Evolutionary conservation across 2,113 vertebrate species (phyloP).

Genomic region (Ciconia stormi): DNA sequence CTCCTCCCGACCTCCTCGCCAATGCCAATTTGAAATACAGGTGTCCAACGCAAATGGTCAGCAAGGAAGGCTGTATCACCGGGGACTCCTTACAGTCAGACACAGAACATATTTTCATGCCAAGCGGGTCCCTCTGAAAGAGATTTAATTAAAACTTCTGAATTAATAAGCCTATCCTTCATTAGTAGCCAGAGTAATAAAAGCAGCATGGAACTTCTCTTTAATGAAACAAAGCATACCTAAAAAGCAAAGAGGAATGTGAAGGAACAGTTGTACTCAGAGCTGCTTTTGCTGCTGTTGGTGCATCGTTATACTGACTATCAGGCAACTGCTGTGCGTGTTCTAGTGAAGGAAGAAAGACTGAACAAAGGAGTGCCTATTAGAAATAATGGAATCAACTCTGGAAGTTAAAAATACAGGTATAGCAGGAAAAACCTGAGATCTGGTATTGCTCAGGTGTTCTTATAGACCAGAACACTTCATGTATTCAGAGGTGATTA

Average conservation of each 20-base stretch:
- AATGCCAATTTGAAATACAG: fast-evolving
- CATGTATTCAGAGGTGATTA: background rate
- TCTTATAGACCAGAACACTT: background rate
- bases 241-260: background rate
- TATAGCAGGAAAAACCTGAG: background rate
- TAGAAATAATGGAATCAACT: background rate
- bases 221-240: background rate
- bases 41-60: fast-evolving
- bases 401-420: background rate
- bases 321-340: background rate
- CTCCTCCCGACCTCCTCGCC: background rate
- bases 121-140: background rate
- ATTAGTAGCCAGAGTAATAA: background rate
- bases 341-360: background rate
- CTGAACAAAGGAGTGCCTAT: background rate
- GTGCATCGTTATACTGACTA: background rate
- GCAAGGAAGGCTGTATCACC: background rate
- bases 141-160: constrained; percentile 29
- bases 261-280: background rate
- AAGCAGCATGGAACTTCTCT: background rate
- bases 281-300: background rate
- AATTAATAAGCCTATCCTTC: constrained; percentile 27
- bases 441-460: background rate
- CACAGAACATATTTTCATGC: background rate
- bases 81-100: background rate